Evolutionary conservation across 2,888 invertebrate genomes (phyloP).

Genomic region (Cheiracanthium punctorium): DNA sequence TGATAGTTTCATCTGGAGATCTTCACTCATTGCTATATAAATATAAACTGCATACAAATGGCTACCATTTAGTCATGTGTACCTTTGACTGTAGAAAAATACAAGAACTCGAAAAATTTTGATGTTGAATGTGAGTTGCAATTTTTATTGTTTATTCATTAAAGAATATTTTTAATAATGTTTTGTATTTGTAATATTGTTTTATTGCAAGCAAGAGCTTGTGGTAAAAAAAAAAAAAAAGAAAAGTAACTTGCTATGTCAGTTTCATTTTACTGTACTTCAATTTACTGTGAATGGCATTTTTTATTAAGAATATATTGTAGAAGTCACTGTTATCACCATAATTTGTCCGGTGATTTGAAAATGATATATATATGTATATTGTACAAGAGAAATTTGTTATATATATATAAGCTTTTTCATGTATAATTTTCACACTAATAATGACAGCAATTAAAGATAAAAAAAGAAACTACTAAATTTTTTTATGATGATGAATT

Average conservation of each 20-base stretch:
- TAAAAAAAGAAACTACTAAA: constrained; percentile 8
- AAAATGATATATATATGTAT: constrained; percentile 67
- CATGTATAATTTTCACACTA: constrained; percentile 49
- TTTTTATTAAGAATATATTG: constrained; percentile 64
- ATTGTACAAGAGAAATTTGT: constrained; percentile 55
- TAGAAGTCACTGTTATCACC: constrained; percentile 67
- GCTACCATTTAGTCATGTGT: constrained; percentile 7
- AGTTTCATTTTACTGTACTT: constrained; percentile 56
- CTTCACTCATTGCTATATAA: constrained; percentile 28
- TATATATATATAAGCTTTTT: constrained; percentile 67
- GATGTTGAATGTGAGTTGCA: constrained; percentile 62
- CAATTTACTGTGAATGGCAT: constrained; percentile 55
- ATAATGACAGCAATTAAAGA: constrained; percentile 21
- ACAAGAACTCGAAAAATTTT: constrained; percentile 34
- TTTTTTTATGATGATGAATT: constrained; percentile 50
- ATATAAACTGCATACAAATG: constrained; percentile 21
- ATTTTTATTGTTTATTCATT: constrained; percentile 67
- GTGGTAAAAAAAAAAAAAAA: too few species aligned
- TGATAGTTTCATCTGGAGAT: constrained; percentile 8
- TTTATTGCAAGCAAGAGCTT: constrained; percentile 49
- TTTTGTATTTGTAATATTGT: constrained; percentile 64
- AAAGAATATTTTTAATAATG: constrained; percentile 70
- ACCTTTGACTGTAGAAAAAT: constrained; percentile 1
- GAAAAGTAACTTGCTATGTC: constrained; percentile 56
- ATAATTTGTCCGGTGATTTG: constrained; percentile 65